Base-by-base conservation (phyloP, 2,113 vertebrate genomes). In the Hylia prasina region DNA sequence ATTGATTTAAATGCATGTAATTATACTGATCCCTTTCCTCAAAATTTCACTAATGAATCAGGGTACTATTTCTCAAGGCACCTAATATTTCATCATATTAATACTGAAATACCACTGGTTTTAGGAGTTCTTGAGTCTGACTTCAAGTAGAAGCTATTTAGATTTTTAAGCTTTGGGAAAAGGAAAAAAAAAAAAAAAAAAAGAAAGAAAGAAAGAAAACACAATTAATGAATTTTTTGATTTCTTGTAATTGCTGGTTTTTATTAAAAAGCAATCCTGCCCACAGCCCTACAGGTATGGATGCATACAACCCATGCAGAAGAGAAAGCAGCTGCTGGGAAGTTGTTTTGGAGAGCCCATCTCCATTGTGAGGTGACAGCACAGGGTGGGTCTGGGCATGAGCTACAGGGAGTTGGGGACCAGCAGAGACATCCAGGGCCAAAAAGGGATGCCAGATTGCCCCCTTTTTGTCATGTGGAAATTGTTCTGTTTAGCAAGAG, bases 21-120 rank as follows among this genome's bases (percentile, higher is more conserved):
- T 48, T 77, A 47, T 56, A 53, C 45, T 81, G 63, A 86, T 40
- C 8, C 18, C 7, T 72, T 80, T 84, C n/a, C 24, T 78, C 48
- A 92, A 82, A 94, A 80, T 78, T 70, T 50, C 25, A 66, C 40
- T 72, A 71, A 84, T 72, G 37, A 90, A 81, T 86, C 86, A 83
- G 15, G 39, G 48, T 87, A 78, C 23, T 68, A 2, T 89, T 94
- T 94, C 54, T 94, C 60, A 88, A 60, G 28, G 21, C 53, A 79
- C 15, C 14, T 40, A 82, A 65, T 87, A 76, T 91, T 33, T 53
- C 25, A 60, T 19, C 23, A 11, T 53, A 48, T 51, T 65, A 69
- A 51, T 69, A 69, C 48, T 87, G 70, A 93, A 95, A 95, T 69
- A 75, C 61, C 51, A 87, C 6, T 21, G 27, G 0, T 9, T 81